These are phyloP conservation scores for Sycobia sp. DNA, from an alignment of 1,140 invertebrate genomes.

Conservation along the genomic window DNA sequence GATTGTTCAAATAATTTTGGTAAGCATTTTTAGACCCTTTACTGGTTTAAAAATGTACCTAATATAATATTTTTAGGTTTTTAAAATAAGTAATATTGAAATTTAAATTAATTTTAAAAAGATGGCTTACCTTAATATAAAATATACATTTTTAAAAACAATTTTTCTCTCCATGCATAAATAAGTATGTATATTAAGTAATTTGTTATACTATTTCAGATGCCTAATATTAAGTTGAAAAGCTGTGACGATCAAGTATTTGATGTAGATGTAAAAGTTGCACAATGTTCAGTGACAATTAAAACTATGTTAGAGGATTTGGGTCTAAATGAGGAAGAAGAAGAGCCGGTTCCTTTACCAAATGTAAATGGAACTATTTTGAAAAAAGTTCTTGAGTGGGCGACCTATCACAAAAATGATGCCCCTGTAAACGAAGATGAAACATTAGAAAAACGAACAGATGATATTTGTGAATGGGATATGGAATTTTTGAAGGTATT, in stretches of 20 bases:
- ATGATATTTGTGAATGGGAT: constrained; percentile 66
- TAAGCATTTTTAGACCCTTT: too few relatives aligned
- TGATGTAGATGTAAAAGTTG: constrained; percentile 74
- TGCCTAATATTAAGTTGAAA: constrained; percentile 65
- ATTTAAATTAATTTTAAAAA: too few relatives aligned
- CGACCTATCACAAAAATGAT: constrained; percentile 67
- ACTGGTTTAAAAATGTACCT: too few relatives aligned
- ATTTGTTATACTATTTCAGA: too few relatives aligned
- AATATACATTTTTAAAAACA: too few relatives aligned
- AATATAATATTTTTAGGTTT: too few relatives aligned
- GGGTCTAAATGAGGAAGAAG: constrained; percentile 63
- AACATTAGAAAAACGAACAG: constrained; percentile 27
- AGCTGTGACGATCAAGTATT: constrained; percentile 73
- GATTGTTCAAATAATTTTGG: too few relatives aligned
- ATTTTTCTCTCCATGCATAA: too few relatives aligned
- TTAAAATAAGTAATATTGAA: too few relatives aligned
- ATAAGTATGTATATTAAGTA: too few relatives aligned
- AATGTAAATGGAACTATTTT: constrained; percentile 71
- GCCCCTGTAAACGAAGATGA: constrained; percentile 15
- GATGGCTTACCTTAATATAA: too few relatives aligned
- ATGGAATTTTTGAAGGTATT: constrained; percentile 70
- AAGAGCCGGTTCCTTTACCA: constrained; percentile 72
- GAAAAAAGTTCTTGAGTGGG: constrained; percentile 72
- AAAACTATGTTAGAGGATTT: constrained; percentile 74
- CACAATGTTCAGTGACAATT: constrained; percentile 71